Evolutionary conservation across 2,797 vertebrate species (phyloP).

Genomic region (Urocyon cinereoargenteus): DNA sequence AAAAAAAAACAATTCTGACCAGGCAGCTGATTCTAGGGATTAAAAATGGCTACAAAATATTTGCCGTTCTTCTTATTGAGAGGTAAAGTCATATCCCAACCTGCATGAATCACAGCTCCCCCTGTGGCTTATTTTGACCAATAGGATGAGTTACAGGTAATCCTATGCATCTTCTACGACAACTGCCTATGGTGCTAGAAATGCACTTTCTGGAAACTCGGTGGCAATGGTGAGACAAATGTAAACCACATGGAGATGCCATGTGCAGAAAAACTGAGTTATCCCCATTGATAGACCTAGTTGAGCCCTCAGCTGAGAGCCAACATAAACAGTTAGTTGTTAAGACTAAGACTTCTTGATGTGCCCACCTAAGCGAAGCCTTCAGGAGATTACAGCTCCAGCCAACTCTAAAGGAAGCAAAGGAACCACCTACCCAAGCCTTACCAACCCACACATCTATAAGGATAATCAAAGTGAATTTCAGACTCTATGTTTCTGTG

Average conservation of each 20-base stretch:
- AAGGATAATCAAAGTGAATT: no score
- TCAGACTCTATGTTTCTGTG: no score
- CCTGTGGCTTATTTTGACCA: not conserved
- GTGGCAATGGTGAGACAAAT: not conserved
- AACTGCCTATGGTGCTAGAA: not conserved
- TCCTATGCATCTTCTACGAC: not conserved
- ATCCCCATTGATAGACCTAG: no score
- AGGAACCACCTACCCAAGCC: not conserved
- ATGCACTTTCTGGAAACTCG: not conserved
- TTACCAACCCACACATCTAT: accelerated
- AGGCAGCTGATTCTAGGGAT: not conserved
- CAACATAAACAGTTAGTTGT: accelerated
- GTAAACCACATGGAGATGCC: accelerated
- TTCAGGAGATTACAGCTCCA: not conserved
- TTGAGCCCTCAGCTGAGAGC: not conserved
- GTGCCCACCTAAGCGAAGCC: not conserved
- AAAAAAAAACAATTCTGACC: not conserved
- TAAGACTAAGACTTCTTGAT: not conserved
- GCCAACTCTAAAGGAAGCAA: not conserved
- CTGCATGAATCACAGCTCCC: accelerated
- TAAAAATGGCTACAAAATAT: not conserved
- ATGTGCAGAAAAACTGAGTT: not conserved
- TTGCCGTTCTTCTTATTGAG: not conserved
- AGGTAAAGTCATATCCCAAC: no score
- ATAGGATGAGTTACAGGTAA: not conserved